Percentiles rank a stretch among this genome's conserved stretches.
phyloP scores from a whole-genome alignment of 1,140 invertebrate species.

The Holcopasites calliopsidis region DNA sequence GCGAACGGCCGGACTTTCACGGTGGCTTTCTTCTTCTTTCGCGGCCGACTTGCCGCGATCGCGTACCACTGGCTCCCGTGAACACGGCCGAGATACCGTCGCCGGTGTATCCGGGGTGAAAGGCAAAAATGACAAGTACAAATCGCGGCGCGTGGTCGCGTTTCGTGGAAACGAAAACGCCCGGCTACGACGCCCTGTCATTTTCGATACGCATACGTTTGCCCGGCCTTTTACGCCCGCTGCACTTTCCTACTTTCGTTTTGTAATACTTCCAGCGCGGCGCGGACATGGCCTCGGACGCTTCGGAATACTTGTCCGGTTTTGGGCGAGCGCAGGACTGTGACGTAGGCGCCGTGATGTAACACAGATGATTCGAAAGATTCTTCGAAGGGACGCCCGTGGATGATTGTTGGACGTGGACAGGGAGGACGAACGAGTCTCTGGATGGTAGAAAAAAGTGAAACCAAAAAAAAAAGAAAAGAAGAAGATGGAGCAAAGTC shows the following conservation, averaged over 20 bases:
- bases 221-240: neutral
- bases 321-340: too few species aligned
- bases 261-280: slow-evolving; percentile 1
- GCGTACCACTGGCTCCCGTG: slow-evolving; percentile 40
- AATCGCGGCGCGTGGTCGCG: slow-evolving; percentile 20
- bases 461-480: neutral
- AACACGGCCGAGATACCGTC: slow-evolving; percentile 27
- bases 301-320: too few species aligned
- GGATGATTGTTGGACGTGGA: too few species aligned
- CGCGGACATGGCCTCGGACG: too few species aligned
- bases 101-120: slow-evolving; percentile 61
- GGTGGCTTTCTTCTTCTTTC: slow-evolving; percentile 70
- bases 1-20: slow-evolving; percentile 63
- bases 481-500: neutral
- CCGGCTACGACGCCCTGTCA: slow-evolving; percentile 33
- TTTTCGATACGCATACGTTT: neutral
- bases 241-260: slow-evolving; percentile 47
- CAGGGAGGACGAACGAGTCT: too few species aligned
- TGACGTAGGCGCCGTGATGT: too few species aligned
- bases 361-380: too few species aligned
- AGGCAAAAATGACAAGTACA: slow-evolving; percentile 55
- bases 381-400: too few species aligned
- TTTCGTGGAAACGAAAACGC: slow-evolving; percentile 52
- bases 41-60: slow-evolving; percentile 33
- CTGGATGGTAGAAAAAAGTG: neutral